Evolutionary conservation across 2,797 vertebrate species (phyloP), one percentile per base, ranked within the genome.

Genomic region (Phrynocephalus forsythii): DNA sequence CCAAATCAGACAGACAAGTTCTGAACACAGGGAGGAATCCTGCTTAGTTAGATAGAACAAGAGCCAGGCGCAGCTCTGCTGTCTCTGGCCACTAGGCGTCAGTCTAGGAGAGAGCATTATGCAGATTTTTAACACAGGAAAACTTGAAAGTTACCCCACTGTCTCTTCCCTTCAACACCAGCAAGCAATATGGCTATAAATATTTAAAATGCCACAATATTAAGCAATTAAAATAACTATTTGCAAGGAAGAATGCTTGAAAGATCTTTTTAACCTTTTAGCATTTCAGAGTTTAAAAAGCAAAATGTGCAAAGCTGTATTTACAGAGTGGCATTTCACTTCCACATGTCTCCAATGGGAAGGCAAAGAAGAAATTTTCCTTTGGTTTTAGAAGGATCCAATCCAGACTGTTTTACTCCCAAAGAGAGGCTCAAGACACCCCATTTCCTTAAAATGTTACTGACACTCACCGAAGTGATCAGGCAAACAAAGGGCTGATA

Each of bases 1-100:
- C 44, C 33, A 48, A 56, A 30, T 13, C 16, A 30, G 6, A 66
- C 26, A n/a, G 66, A 7, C 8, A 1, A 48, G 3, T 0, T 76
- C 86, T 28, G 7, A 91, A 33, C 20, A 60, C 73, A 50, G 73
- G 30, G 2, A 24, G 44, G 52, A 20, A 11, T 1, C 63, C 1
- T 28, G 15, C 28, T 33, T 77, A 5, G 1, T 16, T 33, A 24
- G 24, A 77, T 33, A 24, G 24, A 77, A n/a, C 28, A 33, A 66
- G 24, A 20, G 69, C 16, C 5, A 8, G 9, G 3, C 0, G 9
- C 20, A 1, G 15, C 0, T 60, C 38, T 2, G 75, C 20, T 67
- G 48, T 28, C 56, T 11, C 52, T 75, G 16, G 44, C 97, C 97
- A 93, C 96, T 96, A 97, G 96, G 95, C 97, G 97, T 95, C 97